These are phyloP conservation scores for Macropodus opercularis DNA, from an alignment of 2,797 vertebrate species.

Conservation along the genomic window DNA sequence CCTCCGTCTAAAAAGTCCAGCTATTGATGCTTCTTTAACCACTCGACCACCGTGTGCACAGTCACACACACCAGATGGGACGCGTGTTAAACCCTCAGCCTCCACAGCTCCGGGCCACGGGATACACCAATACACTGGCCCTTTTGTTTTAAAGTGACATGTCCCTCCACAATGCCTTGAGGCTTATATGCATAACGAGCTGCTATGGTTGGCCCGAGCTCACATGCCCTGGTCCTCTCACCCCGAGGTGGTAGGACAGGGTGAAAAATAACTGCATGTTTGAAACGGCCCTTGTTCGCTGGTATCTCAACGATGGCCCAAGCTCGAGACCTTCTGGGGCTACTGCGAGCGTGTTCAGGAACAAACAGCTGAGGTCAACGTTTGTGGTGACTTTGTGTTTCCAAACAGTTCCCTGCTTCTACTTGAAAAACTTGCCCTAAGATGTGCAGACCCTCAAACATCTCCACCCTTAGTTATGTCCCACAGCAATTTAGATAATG, in stretches of 20 bases:
- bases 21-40: constrained; percentile 77
- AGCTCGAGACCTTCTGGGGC: constrained; percentile 54
- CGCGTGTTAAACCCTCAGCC: constrained; percentile 78
- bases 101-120: constrained; percentile 73
- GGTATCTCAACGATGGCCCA: constrained; percentile 63
- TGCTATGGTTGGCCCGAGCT: constrained; percentile 76
- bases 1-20: constrained; percentile 63
- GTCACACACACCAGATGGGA: constrained; percentile 81
- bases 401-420: constrained; percentile 1
- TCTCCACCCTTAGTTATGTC: neutral
- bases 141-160: constrained; percentile 79
- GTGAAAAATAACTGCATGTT: constrained; percentile 76
- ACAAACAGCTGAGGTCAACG: constrained; percentile 60
- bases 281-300: constrained; percentile 77
- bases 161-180: constrained; percentile 65
- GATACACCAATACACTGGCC: constrained; percentile 76
- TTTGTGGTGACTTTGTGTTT: constrained; percentile 24
- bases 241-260: constrained; percentile 71
- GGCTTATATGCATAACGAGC: constrained; percentile 75
- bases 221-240: constrained; percentile 80
- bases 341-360: constrained; percentile 41
- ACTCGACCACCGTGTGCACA: constrained; percentile 74
- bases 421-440: constrained; percentile 4
- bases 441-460: neutral
- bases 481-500: constrained; percentile 30